Base-by-base conservation (phyloP, 30 jellyfish, hydroid and myxozoan genomes). In the Aurelia coerulea region DNA sequence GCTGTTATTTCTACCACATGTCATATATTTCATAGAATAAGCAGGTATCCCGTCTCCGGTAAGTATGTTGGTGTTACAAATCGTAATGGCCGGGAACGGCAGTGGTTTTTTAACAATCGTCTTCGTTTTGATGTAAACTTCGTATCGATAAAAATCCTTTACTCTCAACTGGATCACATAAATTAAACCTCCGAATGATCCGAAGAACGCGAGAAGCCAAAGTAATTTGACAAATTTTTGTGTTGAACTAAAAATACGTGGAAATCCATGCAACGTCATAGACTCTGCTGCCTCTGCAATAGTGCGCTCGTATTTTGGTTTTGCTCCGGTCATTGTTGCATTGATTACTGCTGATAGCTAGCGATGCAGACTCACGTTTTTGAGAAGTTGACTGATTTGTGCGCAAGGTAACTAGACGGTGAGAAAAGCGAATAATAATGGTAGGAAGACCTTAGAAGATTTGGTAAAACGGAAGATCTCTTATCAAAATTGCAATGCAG, bases 51-150 rank as follows among this genome's bases (percentile, higher is more conserved):
- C 41, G 19, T 5, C 52, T 62, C 73, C 73, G 5, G 71, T 7
- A 63, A 63, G 65, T 11, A 81, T 68, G 68, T 79, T 75, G 14
- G 89, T 62, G 12, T 79, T 79, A 70, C 89, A 79, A 18, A 79
- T 66, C 1, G 84, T 68, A 31, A 81, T 71, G 19, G 91, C 84
- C 3, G 91, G 84, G 39, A 81, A 81, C 1, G 84, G 91, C 58
- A 81, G 9, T 18, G 83, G 91, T 19, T 81, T 74, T 64, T 66
- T 18, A 23, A 81, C 53, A 2, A 12, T 79, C 16, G 89, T 34
- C 2, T 39, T 34, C 8, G 80, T 19, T 71, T 62, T 70, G 72
- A 83, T 34, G 63, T 58, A 83, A 15, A 83, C 86, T 39, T 83
- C 86, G 78, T 83, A 63, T 59, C 31, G 42, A 16, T 71, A 16